phyloP scores from a whole-genome alignment of 2,888 invertebrate genomes.

The Apodemia duryi region DNA sequence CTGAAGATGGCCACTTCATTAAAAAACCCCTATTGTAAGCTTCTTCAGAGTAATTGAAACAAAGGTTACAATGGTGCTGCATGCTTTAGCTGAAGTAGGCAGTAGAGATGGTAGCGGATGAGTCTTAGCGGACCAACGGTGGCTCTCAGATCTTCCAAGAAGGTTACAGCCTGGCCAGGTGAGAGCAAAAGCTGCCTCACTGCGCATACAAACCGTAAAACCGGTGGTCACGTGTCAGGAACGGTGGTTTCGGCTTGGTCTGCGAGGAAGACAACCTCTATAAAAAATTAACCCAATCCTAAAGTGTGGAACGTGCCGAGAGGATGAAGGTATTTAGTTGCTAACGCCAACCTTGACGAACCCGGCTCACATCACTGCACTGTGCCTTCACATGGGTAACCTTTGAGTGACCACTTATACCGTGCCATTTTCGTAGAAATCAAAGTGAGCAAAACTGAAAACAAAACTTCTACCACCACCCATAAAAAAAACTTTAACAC shows the following conservation, averaged over 20 bases:
- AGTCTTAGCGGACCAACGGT: not conserved
- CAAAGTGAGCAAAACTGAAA: too few relatives aligned
- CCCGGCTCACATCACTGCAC: too few relatives aligned
- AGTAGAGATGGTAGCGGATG: not conserved
- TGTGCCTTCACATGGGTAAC: too few relatives aligned
- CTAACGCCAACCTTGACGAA: too few relatives aligned
- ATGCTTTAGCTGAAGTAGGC: not conserved
- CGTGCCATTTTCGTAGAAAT: too few relatives aligned
- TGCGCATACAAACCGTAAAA: too few relatives aligned
- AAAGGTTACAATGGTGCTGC: not conserved
- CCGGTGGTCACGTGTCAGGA: not conserved
- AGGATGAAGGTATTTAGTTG: not conserved
- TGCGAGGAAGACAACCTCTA: not conserved
- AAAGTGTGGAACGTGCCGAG: not conserved
- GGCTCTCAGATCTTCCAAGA: not conserved
- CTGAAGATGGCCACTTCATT: not conserved
- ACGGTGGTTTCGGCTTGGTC: not conserved
- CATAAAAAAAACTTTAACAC: too few relatives aligned
- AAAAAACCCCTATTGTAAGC: not conserved
- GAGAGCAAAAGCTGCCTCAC: too few relatives aligned
- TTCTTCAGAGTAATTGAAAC: not conserved
- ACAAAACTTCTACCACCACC: too few relatives aligned
- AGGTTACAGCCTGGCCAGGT: not conserved
- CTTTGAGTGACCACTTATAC: too few relatives aligned
- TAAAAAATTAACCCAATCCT: not conserved